Base-by-base conservation (phyloP, 2,888 invertebrate genomes). In the Phaonia tiefii region DNA sequence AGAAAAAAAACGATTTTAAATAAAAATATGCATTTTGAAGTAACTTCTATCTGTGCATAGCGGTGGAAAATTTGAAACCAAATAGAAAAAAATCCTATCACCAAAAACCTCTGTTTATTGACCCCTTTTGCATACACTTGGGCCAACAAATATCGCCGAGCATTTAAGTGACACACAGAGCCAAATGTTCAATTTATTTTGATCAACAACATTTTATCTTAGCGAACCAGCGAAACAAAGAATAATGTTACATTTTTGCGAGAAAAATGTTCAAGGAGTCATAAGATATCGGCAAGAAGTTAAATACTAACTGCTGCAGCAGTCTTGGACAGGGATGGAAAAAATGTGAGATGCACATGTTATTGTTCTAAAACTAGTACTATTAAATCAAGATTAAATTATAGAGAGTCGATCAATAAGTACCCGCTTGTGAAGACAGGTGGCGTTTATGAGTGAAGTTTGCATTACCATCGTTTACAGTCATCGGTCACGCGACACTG, bases 101-200 rank as follows among this genome's bases (percentile, higher is more conserved):
- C 31, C 22, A 31, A 10, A 75, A 70, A 78, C 75, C 67, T 77
- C 58, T 39, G 66, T 51, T n/a, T n/a, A 26, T 70, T 78, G 72
- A 81, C 81, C 77, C 56, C 77, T 75, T 78, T 13, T 11, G n/a
- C 44, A 44, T 5, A 44, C 44, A 44, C 22, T 11, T 11, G 13
- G 22, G 13, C 42, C 22, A 8, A 3, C 13, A 22, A 13, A 63
- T 31, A 54, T 1, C 17, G 13, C 49, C 10, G 17, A 42, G 26
- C 54, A 46, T 49, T n/a, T 17, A 74, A 80, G 58, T 80, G 80
- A 80, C 80, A 80, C 73, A 80, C 20, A 25, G 51, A 58, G 20
- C 37, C 46, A 75, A 63, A 70, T 74, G 73, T 70, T 74, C 58
- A 20, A 46, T 37, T 49, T 31, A 51, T 15, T 26, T 17, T 60